phyloP scores from a whole-genome alignment of 2,797 vertebrate species.

The Micropoecilia bifurca region DNA sequence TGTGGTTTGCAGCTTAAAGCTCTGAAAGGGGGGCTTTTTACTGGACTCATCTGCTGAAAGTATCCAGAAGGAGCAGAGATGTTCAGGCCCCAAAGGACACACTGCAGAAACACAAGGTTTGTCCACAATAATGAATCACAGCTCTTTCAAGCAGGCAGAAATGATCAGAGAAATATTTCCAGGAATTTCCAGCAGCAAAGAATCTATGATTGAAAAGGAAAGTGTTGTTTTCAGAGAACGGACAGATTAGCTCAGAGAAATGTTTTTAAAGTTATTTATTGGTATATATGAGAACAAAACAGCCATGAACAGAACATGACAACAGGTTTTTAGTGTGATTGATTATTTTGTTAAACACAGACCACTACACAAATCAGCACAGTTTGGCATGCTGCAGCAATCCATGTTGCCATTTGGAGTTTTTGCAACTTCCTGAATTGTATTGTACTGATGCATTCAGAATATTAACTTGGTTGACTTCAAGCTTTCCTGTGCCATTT shows the following conservation, averaged over 20 bases:
- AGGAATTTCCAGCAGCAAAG: not conserved
- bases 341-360: constrained; percentile 38
- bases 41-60: constrained; percentile 20
- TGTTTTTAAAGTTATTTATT: constrained; percentile 68
- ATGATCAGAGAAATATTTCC: not conserved
- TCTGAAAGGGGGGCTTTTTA: not conserved
- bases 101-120: not conserved
- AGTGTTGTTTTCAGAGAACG: not conserved
- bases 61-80: constrained; percentile 37
- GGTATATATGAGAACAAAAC: constrained; percentile 49
- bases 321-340: constrained; percentile 29
- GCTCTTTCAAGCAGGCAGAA: constrained; percentile 21
- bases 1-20: not conserved
- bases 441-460: not conserved
- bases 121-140: constrained; percentile 2
- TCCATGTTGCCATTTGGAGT: not conserved
- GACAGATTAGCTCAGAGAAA: not conserved
- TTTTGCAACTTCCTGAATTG: not conserved
- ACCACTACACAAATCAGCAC: constrained; percentile 36
- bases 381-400: constrained; percentile 1
- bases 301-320: constrained; percentile 5
- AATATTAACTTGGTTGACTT: not conserved
- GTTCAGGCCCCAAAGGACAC: constrained; percentile 20
- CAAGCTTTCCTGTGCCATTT: not conserved
- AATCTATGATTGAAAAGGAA: not conserved